phyloP scores from a whole-genome alignment of 2,113 vertebrate species.

The Syrrhaptes paradoxus region DNA sequence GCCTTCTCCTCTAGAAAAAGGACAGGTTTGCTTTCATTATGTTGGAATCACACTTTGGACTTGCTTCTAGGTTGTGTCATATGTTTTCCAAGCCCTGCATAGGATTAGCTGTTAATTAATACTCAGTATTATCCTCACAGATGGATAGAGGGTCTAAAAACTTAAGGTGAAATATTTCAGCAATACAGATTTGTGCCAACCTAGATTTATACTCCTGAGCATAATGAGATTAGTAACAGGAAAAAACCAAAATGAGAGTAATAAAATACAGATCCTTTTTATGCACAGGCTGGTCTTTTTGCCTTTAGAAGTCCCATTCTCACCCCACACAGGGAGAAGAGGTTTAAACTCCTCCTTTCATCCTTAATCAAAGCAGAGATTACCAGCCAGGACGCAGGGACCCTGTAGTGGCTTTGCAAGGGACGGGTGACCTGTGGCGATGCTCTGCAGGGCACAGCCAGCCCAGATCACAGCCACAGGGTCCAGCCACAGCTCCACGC shows the following conservation, averaged over 20 bases:
- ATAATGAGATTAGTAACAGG: slow-evolving; percentile 59
- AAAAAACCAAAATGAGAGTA: background rate
- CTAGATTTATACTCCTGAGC: slow-evolving; percentile 54
- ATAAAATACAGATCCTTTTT: slow-evolving; percentile 4
- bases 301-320: background rate
- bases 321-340: background rate
- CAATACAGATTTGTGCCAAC: slow-evolving; percentile 51
- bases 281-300: background rate
- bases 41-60: background rate
- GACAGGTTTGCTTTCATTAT: background rate
- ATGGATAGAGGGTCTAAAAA: slow-evolving; percentile 44
- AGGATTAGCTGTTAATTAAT: slow-evolving; percentile 66
- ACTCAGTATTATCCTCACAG: slow-evolving; percentile 54
- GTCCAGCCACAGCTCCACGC: accelerated
- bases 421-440: accelerated
- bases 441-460: background rate
- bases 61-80: background rate
- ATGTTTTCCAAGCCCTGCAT: slow-evolving; percentile 28
- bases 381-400: background rate
- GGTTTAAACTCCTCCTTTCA: background rate
- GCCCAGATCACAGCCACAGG: background rate
- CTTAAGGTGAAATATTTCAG: slow-evolving; percentile 66
- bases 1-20: background rate
- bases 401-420: background rate
- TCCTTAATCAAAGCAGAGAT: background rate